phyloP scores from a whole-genome alignment of 2,113 vertebrate genomes.

The Nibea coibor region DNA sequence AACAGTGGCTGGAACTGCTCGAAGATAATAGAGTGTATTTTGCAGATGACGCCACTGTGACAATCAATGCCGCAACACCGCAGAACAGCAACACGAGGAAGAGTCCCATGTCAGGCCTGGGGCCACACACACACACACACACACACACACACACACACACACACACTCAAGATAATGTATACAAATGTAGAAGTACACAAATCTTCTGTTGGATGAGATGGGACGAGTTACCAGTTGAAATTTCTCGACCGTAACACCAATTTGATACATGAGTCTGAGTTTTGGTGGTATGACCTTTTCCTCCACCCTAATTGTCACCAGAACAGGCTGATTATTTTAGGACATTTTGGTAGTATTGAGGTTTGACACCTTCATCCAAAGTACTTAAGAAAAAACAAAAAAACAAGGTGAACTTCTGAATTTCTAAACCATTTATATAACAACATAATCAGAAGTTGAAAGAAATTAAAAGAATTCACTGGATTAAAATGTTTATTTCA shows the following conservation, averaged over 20 bases:
- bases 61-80: slow-evolving; percentile 70
- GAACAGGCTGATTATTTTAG: background rate
- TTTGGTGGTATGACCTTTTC: background rate
- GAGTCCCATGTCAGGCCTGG: slow-evolving; percentile 60
- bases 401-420: no score
- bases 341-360: background rate
- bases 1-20: slow-evolving; percentile 3
- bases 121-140: slow-evolving; percentile 18
- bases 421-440: background rate
- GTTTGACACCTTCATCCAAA: background rate
- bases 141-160: slow-evolving; percentile 5
- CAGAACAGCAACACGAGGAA: slow-evolving; percentile 32
- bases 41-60: slow-evolving; percentile 54
- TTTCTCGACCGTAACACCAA: no score
- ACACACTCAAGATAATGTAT: background rate
- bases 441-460: background rate
- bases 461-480: background rate
- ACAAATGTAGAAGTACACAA: background rate
- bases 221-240: no score
- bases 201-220: no score
- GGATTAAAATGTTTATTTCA: background rate
- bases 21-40: slow-evolving; percentile 54
- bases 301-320: background rate
- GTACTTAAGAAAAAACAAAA: no score
- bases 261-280: background rate